Conservation (phyloP, 2,113 vertebrate species). For the Rallus limicola region DNA sequence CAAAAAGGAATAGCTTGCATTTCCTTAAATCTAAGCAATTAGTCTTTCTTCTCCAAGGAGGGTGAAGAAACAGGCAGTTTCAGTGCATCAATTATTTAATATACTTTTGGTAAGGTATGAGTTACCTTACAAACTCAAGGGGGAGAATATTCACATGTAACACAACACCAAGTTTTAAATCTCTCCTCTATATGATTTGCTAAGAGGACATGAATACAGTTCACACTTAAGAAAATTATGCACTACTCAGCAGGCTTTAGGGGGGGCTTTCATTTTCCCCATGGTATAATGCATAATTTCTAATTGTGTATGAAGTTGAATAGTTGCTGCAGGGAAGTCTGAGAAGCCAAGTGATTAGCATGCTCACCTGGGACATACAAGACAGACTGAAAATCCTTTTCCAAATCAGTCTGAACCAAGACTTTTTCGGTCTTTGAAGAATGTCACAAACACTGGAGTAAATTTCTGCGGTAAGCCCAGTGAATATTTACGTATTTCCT, state of each 20-base stretch:
- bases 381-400: slow-evolving; percentile 22
- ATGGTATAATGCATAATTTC: slow-evolving; percentile 2
- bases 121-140: background rate
- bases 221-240: background rate
- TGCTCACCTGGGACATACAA: background rate
- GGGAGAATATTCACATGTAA: background rate
- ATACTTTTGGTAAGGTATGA: background rate
- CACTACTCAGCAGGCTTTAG: background rate
- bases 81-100: background rate
- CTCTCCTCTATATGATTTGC: background rate
- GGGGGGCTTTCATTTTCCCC: background rate
- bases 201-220: background rate
- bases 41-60: background rate
- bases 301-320: background rate
- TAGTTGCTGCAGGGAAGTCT: slow-evolving; percentile 28
- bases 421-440: background rate
- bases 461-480: background rate
- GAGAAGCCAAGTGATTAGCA: slow-evolving; percentile 27
- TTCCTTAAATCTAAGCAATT: background rate
- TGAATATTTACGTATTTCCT: background rate
- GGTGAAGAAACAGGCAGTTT: background rate
- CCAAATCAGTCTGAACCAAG: background rate
- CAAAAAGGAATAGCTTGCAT: background rate
- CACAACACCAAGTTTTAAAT: background rate
- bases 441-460: background rate